A percentile compares a stretch with the other conserved stretches of the same genome.
Conservation (phyloP, 2,888 invertebrate genomes). For the Xiphydria camelus region DNA sequence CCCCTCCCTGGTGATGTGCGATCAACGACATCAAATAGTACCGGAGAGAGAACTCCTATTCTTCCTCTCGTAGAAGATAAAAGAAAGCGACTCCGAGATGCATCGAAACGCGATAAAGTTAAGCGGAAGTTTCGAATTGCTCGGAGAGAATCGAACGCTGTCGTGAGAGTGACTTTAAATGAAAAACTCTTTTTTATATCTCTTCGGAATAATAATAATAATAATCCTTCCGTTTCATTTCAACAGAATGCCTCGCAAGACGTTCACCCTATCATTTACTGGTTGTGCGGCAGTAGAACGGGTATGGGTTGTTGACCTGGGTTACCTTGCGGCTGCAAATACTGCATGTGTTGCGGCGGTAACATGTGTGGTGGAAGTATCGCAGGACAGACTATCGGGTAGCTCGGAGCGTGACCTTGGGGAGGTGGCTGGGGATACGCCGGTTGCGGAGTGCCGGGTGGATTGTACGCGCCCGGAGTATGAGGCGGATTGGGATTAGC, state of each 20-base stretch:
- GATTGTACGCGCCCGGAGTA: conserved; percentile 63
- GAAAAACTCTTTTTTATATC: conserved; percentile 33
- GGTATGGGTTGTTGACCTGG: conserved; percentile 58
- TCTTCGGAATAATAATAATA: conserved; percentile 43
- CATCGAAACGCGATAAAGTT: no score
- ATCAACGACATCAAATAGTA: no score
- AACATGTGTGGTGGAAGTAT: conserved; percentile 57
- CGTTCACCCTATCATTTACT: no score
- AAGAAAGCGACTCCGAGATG: no score
- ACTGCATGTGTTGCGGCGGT: conserved; percentile 62
- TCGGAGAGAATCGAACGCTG: no score
- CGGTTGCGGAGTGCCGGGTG: conserved; percentile 57
- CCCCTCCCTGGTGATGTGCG: no score
- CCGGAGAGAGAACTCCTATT: no score
- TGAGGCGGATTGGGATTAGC: conserved; percentile 59
- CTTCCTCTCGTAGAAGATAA: no score
- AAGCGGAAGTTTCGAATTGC: no score
- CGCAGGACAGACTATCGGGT: conserved; percentile 66
- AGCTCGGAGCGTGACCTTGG: conserved; percentile 60
- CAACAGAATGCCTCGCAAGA: no score
- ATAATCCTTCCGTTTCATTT: conserved; percentile 35
- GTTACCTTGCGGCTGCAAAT: conserved; percentile 60
- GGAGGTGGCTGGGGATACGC: conserved; percentile 66
- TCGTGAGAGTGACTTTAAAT: conserved; percentile 21
- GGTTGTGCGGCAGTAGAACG: conserved; percentile 58